Conservation (phyloP, 2,888 invertebrate genomes). For the Aethes cnicana region DNA sequence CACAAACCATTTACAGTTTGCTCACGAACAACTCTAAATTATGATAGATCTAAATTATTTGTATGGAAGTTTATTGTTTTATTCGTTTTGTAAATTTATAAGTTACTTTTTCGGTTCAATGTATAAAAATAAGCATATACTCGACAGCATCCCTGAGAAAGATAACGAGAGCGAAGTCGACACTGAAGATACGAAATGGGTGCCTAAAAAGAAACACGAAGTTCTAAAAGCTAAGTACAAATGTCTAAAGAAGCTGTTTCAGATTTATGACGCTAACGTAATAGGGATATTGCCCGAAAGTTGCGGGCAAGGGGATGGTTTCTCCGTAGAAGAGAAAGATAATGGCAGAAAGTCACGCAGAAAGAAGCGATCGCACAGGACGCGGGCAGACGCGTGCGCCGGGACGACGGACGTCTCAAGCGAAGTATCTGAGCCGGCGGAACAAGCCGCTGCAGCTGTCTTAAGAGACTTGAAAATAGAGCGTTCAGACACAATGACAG, state of each 20-base stretch:
- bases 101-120: slow-evolving; percentile 46
- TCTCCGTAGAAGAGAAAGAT: slow-evolving; percentile 33
- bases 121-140: slow-evolving; percentile 45
- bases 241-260: slow-evolving; percentile 72
- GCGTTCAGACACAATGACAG: not conserved
- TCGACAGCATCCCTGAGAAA: slow-evolving; percentile 66
- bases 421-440: slow-evolving; percentile 38
- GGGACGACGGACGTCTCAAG: slow-evolving; percentile 55
- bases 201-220: slow-evolving; percentile 74
- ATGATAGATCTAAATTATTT: slow-evolving; percentile 70
- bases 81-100: slow-evolving; percentile 57
- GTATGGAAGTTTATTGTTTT: slow-evolving; percentile 53
- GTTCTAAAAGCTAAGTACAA: slow-evolving; percentile 74
- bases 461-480: slow-evolving; percentile 50
- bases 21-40: slow-evolving; percentile 46
- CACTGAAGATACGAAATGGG: slow-evolving; percentile 56
- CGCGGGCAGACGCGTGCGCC: slow-evolving; percentile 63
- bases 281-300: slow-evolving; percentile 62
- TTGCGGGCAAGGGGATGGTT: slow-evolving; percentile 30
- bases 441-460: slow-evolving; percentile 46
- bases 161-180: slow-evolving; percentile 55
- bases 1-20: slow-evolving; percentile 35
- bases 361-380: slow-evolving; percentile 58
- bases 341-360: slow-evolving; percentile 27
- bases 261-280: slow-evolving; percentile 71